phyloP scores from a whole-genome alignment of 2,888 invertebrate genomes.

The Trissolcus brochymenae region DNA sequence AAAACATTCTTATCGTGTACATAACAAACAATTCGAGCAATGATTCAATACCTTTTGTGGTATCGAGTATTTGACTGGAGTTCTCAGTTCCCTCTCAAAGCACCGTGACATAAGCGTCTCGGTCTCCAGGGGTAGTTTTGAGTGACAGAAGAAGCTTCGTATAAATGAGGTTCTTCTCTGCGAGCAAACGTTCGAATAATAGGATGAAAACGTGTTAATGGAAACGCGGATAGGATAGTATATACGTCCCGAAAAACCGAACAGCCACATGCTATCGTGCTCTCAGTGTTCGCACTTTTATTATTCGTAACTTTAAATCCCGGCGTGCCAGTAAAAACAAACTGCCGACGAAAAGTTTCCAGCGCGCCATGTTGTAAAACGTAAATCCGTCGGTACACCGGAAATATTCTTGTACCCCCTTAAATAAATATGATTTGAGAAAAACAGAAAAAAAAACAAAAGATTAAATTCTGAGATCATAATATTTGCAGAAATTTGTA shows the following conservation, averaged over 20 bases:
- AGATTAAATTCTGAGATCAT: too few species aligned
- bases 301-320: conserved; percentile 40
- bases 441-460: too few species aligned
- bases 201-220: conserved; percentile 55
- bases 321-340: conserved; percentile 34
- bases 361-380: conserved; percentile 13
- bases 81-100: conserved; percentile 43
- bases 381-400: conserved; percentile 3
- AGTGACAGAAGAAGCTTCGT: conserved; percentile 58
- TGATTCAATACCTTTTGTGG: conserved; percentile 52
- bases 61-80: conserved; percentile 51
- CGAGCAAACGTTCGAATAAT: conserved; percentile 55
- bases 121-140: conserved; percentile 62
- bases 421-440: neutral
- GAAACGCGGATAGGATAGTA: conserved; percentile 47
- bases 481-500: too few species aligned
- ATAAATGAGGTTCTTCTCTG: conserved; percentile 51
- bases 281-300: conserved; percentile 30
- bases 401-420: neutral
- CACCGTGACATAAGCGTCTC: conserved; percentile 54
- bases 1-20: conserved; percentile 8
- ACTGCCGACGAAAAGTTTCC: conserved; percentile 23
- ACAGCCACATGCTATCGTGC: conserved; percentile 41
- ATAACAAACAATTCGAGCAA: conserved; percentile 43
- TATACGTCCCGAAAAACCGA: conserved; percentile 37